These are phyloP conservation scores for Scaptomyza caliginosa DNA, from an alignment of 2,888 invertebrate species.

Conservation along the genomic window DNA sequence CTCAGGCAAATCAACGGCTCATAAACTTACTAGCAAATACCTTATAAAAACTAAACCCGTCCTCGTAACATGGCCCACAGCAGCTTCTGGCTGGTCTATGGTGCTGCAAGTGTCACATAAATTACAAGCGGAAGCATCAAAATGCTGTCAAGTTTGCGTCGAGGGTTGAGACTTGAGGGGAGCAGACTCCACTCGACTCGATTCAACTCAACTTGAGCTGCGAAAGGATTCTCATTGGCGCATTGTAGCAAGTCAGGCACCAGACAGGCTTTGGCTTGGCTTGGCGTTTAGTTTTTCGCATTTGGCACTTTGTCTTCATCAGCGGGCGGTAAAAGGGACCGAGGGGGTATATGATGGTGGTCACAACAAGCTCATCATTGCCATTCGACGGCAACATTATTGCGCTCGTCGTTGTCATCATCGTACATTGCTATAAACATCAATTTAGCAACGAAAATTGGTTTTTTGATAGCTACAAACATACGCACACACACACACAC, in stretches of 20 bases:
- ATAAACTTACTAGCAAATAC: conserved; percentile 46
- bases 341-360: conserved; percentile 34
- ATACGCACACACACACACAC: conserved; percentile 17
- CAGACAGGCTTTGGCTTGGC: conserved; percentile 35
- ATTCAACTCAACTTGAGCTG: conserved; percentile 38
- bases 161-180: conserved; percentile 17
- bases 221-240: conserved; percentile 68
- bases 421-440: conserved; percentile 77
- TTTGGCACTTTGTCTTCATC: conserved; percentile 77
- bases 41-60: conserved; percentile 58
- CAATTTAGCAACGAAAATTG: conserved; percentile 80
- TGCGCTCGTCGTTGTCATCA: conserved; percentile 55
- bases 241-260: conserved; percentile 53
- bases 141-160: conserved; percentile 64
- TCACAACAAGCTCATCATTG: conserved; percentile 75
- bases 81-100: conserved; percentile 72
- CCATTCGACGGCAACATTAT: conserved; percentile 56
- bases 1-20: conserved; percentile 60
- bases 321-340: conserved; percentile 22
- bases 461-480: conserved; percentile 73
- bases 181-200: conserved; percentile 14
- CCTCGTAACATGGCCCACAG: conserved; percentile 50
- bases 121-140: conserved; percentile 79
- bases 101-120: conserved; percentile 78
- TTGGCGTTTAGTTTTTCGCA: conserved; percentile 73